phyloP scores from a whole-genome alignment of 2,797 vertebrate species.

The Squalus acanthias region DNA sequence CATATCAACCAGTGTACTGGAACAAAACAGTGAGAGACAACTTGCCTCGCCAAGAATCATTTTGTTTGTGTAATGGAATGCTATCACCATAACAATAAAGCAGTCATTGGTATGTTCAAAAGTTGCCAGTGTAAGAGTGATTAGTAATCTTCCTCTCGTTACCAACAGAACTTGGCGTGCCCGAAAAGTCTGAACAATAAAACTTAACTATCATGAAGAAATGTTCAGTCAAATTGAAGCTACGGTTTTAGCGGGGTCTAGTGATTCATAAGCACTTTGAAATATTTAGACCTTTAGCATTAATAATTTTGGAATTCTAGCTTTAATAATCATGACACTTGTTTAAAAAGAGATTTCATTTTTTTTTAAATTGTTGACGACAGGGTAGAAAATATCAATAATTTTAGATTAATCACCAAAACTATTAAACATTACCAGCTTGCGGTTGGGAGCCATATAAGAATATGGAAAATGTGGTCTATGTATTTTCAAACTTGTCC shows the following conservation, averaged over 20 bases:
- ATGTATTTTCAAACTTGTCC: background rate
- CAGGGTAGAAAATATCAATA: background rate
- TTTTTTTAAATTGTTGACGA: background rate
- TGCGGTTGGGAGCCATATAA: background rate
- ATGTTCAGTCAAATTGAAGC: background rate
- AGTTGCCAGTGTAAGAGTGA: background rate
- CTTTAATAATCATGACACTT: no score
- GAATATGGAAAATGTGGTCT: background rate
- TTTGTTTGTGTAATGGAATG: background rate
- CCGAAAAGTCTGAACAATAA: background rate
- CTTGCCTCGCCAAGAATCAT: background rate
- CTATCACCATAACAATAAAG: background rate
- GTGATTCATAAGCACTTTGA: background rate
- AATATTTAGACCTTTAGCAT: background rate
- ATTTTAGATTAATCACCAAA: background rate
- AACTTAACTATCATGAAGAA: background rate
- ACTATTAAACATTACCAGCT: background rate
- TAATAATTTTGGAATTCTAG: background rate
- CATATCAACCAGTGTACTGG: background rate
- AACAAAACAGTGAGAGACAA: background rate
- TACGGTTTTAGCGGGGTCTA: background rate
- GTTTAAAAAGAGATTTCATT: background rate
- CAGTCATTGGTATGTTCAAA: background rate
- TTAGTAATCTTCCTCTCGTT: background rate
- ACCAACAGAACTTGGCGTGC: background rate